Evolutionary conservation across 2,888 invertebrate species (phyloP), one percentile per base, ranked within the genome.

Genomic region (Sisyra nigra): DNA sequence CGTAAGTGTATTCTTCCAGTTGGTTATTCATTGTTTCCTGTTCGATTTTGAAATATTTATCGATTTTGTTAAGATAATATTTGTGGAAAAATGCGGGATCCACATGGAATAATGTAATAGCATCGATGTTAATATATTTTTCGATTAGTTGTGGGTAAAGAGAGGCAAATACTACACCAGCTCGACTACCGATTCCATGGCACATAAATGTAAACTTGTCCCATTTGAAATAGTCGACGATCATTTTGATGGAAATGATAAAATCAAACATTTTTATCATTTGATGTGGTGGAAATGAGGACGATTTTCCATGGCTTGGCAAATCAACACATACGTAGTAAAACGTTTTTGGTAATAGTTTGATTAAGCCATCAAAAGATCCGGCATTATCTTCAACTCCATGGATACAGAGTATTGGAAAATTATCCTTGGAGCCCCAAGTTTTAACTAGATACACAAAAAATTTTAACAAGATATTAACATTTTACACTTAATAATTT

Each of bases 281-380:
- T 32, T 57, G 45, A 46, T 52, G 46, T 15, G 51, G 49, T 0
- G 71, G 71, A 33, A 68, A 65, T 13, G 66, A 67, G 44, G 70
- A 69, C 0, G 76, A 76, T 32, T 57, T 64, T 1, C 76, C 76
- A 47, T 68, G 73, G 0, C 80, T 74, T 0, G 77, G 77, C 2
- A 76, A 55, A 51, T 78, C 77, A 34, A 68, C 52, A 45, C 62
- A 61, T 19, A 67, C 57, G 51, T 56, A 71, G 49, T 52, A 68
- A 54, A 51, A 64, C 31, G 8, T 55, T 10, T 53, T 55, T 1
- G 75, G 71, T 29, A 79, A 53, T 13, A 66, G 52, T 10, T 65
- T 65, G n/a, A 74, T 63, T 2, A 79, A 53, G 0, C 66, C 61
- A 44, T 76, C 66, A 55, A 74, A 77, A 35, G 68, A 64, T 2